Conservation (phyloP, 1,140 invertebrate genomes). For the Anadara kagoshimensis region DNA sequence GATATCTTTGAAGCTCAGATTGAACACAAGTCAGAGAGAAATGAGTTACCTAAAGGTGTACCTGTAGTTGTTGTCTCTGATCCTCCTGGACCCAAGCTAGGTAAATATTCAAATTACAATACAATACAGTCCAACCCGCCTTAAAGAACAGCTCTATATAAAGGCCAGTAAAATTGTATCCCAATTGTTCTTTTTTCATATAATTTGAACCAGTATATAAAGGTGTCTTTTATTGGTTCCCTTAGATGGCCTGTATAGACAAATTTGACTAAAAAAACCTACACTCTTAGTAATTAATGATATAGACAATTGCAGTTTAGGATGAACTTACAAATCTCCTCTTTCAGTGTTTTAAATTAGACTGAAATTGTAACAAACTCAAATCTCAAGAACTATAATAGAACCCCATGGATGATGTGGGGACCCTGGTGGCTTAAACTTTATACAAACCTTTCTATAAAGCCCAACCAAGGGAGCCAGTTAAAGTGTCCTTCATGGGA, state of each 20-base stretch:
- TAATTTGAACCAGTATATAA: no score
- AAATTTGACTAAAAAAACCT: background rate
- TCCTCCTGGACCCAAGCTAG: slow-evolving; percentile 71
- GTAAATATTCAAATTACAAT: slow-evolving; percentile 42
- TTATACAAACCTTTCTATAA: no score
- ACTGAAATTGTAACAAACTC: background rate
- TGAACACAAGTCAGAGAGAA: slow-evolving; percentile 56
- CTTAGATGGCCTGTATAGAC: no score
- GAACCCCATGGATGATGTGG: no score
- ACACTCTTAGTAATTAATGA: background rate
- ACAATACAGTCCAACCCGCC: background rate
- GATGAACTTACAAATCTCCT: background rate
- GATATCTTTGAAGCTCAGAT: slow-evolving; percentile 70
- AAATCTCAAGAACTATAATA: no score
- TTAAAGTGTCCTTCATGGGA: no score
- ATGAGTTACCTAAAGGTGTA: slow-evolving; percentile 64
- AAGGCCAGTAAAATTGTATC: no score
- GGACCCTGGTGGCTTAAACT: no score
- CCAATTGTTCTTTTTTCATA: no score
- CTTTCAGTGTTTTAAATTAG: background rate
- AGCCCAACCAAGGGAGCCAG: no score
- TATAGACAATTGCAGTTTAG: background rate
- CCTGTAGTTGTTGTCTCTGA: slow-evolving; percentile 68
- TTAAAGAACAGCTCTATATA: no score
- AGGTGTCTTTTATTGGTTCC: no score